Conservation (phyloP, 2,113 vertebrate genomes). For the Platanista minor region DNA sequence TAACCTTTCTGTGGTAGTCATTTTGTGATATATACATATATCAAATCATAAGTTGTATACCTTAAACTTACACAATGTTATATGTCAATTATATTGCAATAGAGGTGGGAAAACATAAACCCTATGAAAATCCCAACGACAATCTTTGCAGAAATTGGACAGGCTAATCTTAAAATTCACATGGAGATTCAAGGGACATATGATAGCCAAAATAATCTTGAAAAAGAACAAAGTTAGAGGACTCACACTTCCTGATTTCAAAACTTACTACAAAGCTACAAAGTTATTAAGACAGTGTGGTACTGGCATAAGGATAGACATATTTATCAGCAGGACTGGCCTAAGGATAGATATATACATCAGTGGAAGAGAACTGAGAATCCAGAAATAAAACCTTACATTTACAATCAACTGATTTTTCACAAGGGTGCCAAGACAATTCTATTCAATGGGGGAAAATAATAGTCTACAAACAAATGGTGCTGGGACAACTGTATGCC, state of each 20-base stretch:
- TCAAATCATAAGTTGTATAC: not conserved
- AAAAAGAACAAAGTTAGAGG: not conserved
- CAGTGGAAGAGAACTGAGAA: not conserved
- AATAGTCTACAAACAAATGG: not conserved
- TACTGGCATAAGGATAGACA: not conserved
- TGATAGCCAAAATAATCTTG: not conserved
- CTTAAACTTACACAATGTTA: not conserved
- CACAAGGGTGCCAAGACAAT: not conserved
- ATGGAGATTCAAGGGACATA: not conserved
- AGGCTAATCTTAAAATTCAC: not conserved
- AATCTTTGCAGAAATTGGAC: not conserved
- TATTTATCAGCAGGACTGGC: not conserved
- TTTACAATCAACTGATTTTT: slow-evolving; percentile 27
- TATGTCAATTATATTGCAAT: not conserved
- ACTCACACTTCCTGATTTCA: not conserved
- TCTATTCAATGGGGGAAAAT: not conserved
- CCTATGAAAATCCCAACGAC: not conserved
- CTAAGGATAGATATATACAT: not conserved
- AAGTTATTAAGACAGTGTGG: not conserved
- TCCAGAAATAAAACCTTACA: not conserved
- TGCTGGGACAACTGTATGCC: not conserved
- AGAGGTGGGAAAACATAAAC: not conserved
- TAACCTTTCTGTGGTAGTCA: not conserved
- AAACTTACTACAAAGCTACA: slow-evolving; percentile 12
- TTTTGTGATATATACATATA: not conserved